phyloP scores from a whole-genome alignment of 1,140 invertebrate genomes.

The Dendrolimus punctatus region DNA sequence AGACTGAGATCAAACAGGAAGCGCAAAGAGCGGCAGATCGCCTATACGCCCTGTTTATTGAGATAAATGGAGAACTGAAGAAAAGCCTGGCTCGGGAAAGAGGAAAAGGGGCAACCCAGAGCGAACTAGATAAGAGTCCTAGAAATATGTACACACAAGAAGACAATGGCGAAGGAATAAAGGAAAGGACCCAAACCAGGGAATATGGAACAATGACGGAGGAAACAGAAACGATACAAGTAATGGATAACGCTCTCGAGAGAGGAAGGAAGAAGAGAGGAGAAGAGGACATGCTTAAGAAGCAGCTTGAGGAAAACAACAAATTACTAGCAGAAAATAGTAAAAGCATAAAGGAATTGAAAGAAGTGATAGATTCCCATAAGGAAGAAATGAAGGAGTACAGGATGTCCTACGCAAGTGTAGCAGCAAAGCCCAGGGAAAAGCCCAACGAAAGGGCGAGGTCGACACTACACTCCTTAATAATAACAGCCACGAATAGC shows the following conservation, averaged over 20 bases:
- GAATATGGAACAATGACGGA: neutral
- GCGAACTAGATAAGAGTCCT: no score
- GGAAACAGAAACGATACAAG: neutral
- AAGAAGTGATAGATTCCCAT: neutral
- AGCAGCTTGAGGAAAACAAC: slow-evolving; percentile 1
- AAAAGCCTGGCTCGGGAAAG: neutral
- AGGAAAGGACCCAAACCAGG: no score
- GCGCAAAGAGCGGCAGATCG: slow-evolving; percentile 5
- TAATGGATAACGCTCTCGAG: no score
- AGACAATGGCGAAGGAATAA: no score
- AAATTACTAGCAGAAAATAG: slow-evolving; percentile 7
- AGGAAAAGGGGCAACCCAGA: no score
- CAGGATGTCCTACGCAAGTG: slow-evolving; percentile 6
- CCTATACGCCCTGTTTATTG: slow-evolving; percentile 7
- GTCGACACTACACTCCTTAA: slow-evolving; percentile 5
- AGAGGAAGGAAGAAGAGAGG: no score
- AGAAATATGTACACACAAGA: no score
- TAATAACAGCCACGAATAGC: slow-evolving; percentile 2
- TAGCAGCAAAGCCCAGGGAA: slow-evolving; percentile 1
- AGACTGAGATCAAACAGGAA: slow-evolving; percentile 13
- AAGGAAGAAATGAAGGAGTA: neutral
- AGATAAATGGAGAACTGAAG: neutral
- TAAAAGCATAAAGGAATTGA: slow-evolving; percentile 3
- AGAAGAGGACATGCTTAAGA: no score
- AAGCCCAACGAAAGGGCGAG: neutral